phyloP scores from a whole-genome alignment of 2,888 invertebrate species.

The Lasioglossum marginatum region DNA sequence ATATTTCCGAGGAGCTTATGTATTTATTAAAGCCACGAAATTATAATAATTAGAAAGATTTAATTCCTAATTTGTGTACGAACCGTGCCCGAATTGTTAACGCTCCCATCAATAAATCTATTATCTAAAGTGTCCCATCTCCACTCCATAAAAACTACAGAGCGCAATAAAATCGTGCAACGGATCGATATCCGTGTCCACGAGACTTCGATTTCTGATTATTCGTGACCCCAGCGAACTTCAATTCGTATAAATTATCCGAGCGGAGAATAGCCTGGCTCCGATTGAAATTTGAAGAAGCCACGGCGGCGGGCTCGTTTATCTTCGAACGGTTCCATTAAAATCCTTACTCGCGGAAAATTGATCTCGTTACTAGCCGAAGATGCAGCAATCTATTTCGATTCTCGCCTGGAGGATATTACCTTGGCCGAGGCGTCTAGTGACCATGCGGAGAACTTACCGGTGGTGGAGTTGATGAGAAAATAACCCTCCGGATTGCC shows the following conservation, averaged over 20 bases:
- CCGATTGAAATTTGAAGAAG: conserved; percentile 35
- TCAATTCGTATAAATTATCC: conserved; percentile 20
- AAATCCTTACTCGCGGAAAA: conserved; percentile 54
- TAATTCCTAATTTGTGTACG: background rate
- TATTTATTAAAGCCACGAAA: too few relatives aligned
- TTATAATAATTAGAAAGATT: background rate
- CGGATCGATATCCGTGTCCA: background rate
- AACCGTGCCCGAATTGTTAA: too few relatives aligned
- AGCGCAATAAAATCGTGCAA: background rate
- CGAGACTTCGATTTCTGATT: background rate
- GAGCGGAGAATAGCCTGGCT: background rate
- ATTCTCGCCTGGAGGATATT: conserved; percentile 48
- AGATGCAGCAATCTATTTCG: conserved; percentile 50
- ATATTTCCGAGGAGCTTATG: too few relatives aligned
- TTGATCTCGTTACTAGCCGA: conserved; percentile 54
- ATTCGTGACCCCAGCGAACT: background rate
- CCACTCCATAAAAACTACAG: background rate
- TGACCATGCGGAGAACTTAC: conserved; percentile 85
- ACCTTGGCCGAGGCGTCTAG: conserved; percentile 10
- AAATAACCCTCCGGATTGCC: conserved; percentile 97
- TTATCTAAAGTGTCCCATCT: background rate
- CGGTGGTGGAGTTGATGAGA: conserved; percentile 92
- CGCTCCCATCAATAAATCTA: background rate
- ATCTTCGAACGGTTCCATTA: conserved; percentile 45
- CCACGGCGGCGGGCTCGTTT: background rate